phyloP scores from a whole-genome alignment of 2,113 vertebrate genomes.

The Lepisosteus oculatus region DNA sequence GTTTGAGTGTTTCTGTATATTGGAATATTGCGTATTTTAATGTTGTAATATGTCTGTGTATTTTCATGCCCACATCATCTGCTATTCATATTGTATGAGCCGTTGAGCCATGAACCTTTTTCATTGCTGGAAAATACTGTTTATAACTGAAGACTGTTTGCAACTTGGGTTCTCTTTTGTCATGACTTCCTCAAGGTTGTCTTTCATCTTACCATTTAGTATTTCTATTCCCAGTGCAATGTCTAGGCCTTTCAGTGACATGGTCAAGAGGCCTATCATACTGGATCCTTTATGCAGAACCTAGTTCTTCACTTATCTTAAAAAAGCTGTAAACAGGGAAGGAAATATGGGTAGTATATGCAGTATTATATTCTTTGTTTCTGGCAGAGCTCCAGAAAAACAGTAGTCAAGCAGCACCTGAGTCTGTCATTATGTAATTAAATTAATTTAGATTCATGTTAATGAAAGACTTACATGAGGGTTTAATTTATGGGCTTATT shows the following conservation, averaged over 20 bases:
- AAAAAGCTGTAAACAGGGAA: slow-evolving; percentile 1
- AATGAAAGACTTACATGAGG: slow-evolving; percentile 28
- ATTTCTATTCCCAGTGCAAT: neutral
- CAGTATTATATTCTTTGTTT: neutral
- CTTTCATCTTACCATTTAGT: neutral
- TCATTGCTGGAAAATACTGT: too few relatives aligned
- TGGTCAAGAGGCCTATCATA: neutral
- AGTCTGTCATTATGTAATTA: slow-evolving; percentile 33
- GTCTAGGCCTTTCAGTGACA: neutral
- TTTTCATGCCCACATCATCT: too few relatives aligned
- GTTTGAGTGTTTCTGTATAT: too few relatives aligned
- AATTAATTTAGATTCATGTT: slow-evolving; percentile 34
- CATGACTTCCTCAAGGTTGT: neutral
- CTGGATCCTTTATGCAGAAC: neutral
- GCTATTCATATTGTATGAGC: too few relatives aligned
- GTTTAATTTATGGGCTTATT: slow-evolving; percentile 25
- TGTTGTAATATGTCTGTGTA: too few relatives aligned
- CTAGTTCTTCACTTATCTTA: neutral
- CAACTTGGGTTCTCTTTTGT: neutral
- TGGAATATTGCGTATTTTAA: too few relatives aligned
- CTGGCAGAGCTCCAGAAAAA: slow-evolving; percentile 22
- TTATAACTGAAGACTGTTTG: too few relatives aligned
- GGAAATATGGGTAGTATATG: neutral
- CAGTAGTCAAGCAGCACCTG: slow-evolving; percentile 24
- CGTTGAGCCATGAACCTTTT: too few relatives aligned